Percentiles rank a stretch among this genome's conserved stretches.
Evolutionary conservation across 1,140 invertebrate genomes (phyloP).

Genomic region (Brachionus plicatilis): DNA sequence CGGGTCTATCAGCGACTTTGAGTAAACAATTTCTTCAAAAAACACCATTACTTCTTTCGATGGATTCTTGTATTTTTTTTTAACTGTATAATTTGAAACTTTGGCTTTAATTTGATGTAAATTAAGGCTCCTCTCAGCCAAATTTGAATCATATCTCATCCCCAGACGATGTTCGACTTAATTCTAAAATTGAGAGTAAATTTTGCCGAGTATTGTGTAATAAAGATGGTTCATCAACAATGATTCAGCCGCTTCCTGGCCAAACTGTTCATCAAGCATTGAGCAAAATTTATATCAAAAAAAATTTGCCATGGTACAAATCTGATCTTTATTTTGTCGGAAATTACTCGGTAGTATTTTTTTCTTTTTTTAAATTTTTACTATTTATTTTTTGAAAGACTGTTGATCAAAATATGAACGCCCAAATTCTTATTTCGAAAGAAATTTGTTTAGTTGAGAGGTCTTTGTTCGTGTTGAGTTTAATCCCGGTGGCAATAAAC

Average conservation of each 20-base stretch:
- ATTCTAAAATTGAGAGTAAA: neutral
- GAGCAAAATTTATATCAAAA: slow-evolving; percentile 16
- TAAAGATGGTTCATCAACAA: slow-evolving; percentile 32
- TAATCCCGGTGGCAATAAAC: slow-evolving; percentile 26
- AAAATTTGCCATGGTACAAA: slow-evolving; percentile 29
- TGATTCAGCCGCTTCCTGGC: slow-evolving; percentile 4
- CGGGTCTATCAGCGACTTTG: neutral
- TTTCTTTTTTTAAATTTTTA: neutral
- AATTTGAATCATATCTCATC: neutral
- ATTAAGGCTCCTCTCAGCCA: neutral
- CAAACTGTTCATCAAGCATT: slow-evolving; percentile 32
- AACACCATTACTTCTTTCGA: neutral
- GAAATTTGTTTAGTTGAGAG: slow-evolving; percentile 26
- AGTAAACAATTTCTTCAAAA: neutral
- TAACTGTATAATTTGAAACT: neutral
- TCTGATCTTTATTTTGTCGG: slow-evolving; percentile 31
- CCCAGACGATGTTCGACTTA: neutral
- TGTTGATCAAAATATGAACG: neutral
- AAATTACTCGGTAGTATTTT: neutral
- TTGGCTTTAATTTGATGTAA: neutral
- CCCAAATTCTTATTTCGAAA: neutral
- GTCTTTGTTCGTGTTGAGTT: slow-evolving; percentile 18
- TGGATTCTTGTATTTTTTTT: neutral
- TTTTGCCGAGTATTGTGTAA: slow-evolving; percentile 31
- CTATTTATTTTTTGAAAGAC: neutral